Evolutionary conservation across 1,140 invertebrate species (phyloP).

Genomic region (Panulirus ornatus): DNA sequence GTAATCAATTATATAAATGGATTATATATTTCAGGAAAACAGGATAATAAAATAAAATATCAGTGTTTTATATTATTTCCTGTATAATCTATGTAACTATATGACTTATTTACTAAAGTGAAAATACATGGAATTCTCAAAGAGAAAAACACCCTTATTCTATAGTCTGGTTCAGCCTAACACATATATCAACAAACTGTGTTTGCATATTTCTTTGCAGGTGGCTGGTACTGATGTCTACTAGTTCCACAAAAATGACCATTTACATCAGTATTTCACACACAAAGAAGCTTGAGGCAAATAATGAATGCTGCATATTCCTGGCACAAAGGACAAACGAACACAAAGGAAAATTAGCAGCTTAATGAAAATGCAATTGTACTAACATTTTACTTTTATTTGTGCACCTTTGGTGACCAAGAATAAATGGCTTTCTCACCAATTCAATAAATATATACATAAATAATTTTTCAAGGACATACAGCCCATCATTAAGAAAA

Average conservation of each 20-base stretch:
- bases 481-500: slow-evolving; percentile 55
- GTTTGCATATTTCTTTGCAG: slow-evolving; percentile 44
- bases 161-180: slow-evolving; percentile 26
- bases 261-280: slow-evolving; percentile 48
- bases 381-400: slow-evolving; percentile 37
- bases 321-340: slow-evolving; percentile 30
- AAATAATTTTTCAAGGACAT: slow-evolving; percentile 54
- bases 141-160: slow-evolving; percentile 23
- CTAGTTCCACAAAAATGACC: slow-evolving; percentile 37
- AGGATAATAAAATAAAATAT: slow-evolving; percentile 13
- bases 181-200: slow-evolving; percentile 29
- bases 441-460: slow-evolving; percentile 69
- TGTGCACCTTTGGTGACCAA: slow-evolving; percentile 52
- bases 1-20: no score
- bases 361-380: slow-evolving; percentile 49
- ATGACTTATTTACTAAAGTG: slow-evolving; percentile 55
- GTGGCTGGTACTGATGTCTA: slow-evolving; percentile 16
- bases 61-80: slow-evolving; percentile 44
- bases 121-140: slow-evolving; percentile 66
- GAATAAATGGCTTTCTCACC: slow-evolving; percentile 50
- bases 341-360: slow-evolving; percentile 49
- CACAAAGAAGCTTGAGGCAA: slow-evolving; percentile 62
- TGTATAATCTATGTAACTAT: slow-evolving; percentile 61
- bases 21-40: no score
- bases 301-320: slow-evolving; percentile 33